Base-by-base conservation (phyloP, 1,140 invertebrate genomes). In the Pectinophora gossypiella region DNA sequence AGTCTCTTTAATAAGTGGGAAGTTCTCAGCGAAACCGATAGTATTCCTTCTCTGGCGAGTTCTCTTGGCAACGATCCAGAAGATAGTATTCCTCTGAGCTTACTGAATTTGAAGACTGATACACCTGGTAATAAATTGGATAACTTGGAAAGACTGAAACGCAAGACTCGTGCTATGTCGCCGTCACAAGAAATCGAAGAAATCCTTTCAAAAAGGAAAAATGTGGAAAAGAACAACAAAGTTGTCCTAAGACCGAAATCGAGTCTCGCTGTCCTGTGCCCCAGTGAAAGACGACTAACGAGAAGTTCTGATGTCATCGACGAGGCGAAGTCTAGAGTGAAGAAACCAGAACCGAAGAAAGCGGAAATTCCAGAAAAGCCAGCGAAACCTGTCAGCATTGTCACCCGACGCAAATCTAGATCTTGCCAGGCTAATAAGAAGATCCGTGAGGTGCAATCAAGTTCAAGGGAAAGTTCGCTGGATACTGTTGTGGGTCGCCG, bases 11-110 rank as follows among this genome's bases (percentile, higher is more conserved):
- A 86, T 54, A 89, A 88, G 73, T 90, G 89, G 88, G 90, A 91
- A 72, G 80, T 88, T 3, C 71, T 89, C 16, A 90, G 89, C 68
- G 90, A 91, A 61, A 89, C 88, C 36, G 89, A 90, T 53, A 90
- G 89, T 64, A 81, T 90, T 53, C 89, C 89, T 0, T 89, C 88
- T 44, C 60, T 88, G 52, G 70, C 81, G 16, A 86, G 85, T 51
- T 84, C 85, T 20, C 46, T 86, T 38, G 72, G 82, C 40, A 88
- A 89, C 51, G 87, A 89, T 54, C 87, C 87, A 13, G 87, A 89
- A 69, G 87, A 89, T 47, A 83, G 86, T 45, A 89, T 89, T 51
- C 87, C 87, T 3, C 65, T 89, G 22, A 89, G 87, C 58, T 61
- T 89, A 50, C 61, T 88, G 5, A 87, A 88, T 60, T 61, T 87